phyloP scores from a whole-genome alignment of 2,113 vertebrate genomes.

The Chauna torquata region DNA sequence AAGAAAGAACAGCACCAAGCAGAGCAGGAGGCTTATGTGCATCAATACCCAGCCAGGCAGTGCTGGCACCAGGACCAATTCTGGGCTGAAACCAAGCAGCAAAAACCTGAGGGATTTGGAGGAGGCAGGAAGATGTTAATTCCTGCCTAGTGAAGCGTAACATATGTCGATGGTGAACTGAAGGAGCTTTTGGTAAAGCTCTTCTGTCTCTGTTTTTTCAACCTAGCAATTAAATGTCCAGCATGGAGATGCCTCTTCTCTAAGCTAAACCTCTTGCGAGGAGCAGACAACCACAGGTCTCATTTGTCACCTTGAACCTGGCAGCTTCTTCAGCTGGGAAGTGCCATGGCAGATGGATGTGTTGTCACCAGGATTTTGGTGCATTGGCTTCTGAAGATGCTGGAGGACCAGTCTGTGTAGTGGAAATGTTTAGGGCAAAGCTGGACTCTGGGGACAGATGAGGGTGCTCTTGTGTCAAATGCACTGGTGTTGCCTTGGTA shows the following conservation, averaged over 20 bases:
- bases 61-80: not conserved
- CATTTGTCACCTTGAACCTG: not conserved
- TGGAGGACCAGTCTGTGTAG: not conserved
- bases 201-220: not conserved
- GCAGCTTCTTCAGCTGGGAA: not conserved
- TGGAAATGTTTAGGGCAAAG: not conserved
- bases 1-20: not conserved
- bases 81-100: not conserved
- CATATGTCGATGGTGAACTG: fast-evolving
- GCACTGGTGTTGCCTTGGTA: fast-evolving
- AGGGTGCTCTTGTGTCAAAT: not conserved
- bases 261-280: not conserved
- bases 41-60: not conserved
- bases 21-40: not conserved
- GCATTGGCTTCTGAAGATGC: not conserved
- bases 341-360: fast-evolving
- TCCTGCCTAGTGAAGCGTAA: not conserved
- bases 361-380: fast-evolving
- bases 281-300: not conserved
- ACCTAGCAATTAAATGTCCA: fast-evolving
- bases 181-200: not conserved
- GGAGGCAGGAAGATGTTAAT: not conserved
- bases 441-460: fast-evolving
- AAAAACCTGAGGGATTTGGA: not conserved
- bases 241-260: not conserved